phyloP scores from a whole-genome alignment of 2,888 invertebrate species.

The Drosophila acutilabella region DNA sequence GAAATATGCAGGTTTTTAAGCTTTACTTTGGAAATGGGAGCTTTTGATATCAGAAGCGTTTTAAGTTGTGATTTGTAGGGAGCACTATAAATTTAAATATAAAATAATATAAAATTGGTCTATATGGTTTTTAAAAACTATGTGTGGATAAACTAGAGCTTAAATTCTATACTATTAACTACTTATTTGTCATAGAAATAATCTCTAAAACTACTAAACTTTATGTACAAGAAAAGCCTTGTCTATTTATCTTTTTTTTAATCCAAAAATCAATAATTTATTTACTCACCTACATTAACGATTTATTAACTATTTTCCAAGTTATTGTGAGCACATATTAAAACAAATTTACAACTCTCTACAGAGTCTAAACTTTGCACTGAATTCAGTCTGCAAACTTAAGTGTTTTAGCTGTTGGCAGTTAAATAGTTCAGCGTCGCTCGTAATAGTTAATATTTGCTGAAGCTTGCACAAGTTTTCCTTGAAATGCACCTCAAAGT shows the following conservation, averaged over 20 bases:
- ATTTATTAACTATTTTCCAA: not conserved
- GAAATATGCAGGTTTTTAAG: not conserved
- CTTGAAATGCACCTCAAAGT: constrained; percentile 33
- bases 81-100: too few species aligned
- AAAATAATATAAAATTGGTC: too few species aligned
- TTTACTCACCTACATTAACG: constrained; percentile 1
- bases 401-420: constrained; percentile 22
- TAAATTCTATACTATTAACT: too few species aligned
- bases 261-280: constrained; percentile 17
- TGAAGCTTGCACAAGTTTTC: constrained; percentile 28
- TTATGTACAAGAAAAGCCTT: too few species aligned
- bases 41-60: too few species aligned
- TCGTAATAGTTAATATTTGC: constrained; percentile 37
- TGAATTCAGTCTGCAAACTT: not conserved
- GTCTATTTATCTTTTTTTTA: too few species aligned
- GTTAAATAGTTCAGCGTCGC: constrained; percentile 15
- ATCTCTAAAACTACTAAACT: too few species aligned
- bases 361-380: not conserved
- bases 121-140: too few species aligned
- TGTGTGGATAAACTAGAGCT: too few species aligned
- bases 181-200: too few species aligned
- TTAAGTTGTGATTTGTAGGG: too few species aligned
- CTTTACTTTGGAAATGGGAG: too few species aligned
- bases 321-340: not conserved
- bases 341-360: not conserved